Evolutionary conservation across 1,140 invertebrate genomes (phyloP), one percentile per base, ranked within the genome.

Genomic region (Forficula auricularia): DNA sequence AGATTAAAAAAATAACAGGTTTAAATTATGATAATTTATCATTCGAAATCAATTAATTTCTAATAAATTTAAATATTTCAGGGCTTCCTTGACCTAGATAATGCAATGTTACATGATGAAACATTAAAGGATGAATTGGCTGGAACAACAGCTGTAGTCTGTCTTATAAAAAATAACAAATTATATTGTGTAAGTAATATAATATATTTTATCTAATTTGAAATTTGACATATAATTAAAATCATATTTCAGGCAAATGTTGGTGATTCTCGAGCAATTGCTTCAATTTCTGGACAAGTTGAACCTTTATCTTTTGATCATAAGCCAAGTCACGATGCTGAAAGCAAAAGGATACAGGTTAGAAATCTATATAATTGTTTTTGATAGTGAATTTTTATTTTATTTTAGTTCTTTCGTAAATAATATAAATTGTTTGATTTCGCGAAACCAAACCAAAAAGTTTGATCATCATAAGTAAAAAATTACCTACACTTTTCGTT

Each of bases 241-340:
- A 32, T 32, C 40, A 19, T 27, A 13, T 54, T 50, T 16, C 49
- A 79, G 77, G 79, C 84, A 32, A 98, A 98, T 66, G 89, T 90
- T 20, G 94, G 94, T 7, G 94, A 98, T 60, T 96, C 91, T 2
- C 69, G 94, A 44, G 87, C 90, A 7, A 78, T 98, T 36, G 83
- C 82, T 19, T 64, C 67, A 50, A 67, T 84, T 1, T 65, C 67
- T 46, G 87, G 87, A 14, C 61, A 61, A 50, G 67, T 75, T 45
- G 72, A 79, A n/a, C 64, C 71, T 4, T 55, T 87, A 13, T 95
- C 88, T 15, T 70, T 73, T 50, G 94, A 98, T 60, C 94, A 98
- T 61, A 98, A 98, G 61, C 94, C 92, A 4, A 82, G 77, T 50
- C 82, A 92, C 56, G 77, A 85, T 51, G 64, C 67, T 10, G 94